phyloP scores from a whole-genome alignment of 2,888 invertebrate genomes.

The Serrognathus titanus region DNA sequence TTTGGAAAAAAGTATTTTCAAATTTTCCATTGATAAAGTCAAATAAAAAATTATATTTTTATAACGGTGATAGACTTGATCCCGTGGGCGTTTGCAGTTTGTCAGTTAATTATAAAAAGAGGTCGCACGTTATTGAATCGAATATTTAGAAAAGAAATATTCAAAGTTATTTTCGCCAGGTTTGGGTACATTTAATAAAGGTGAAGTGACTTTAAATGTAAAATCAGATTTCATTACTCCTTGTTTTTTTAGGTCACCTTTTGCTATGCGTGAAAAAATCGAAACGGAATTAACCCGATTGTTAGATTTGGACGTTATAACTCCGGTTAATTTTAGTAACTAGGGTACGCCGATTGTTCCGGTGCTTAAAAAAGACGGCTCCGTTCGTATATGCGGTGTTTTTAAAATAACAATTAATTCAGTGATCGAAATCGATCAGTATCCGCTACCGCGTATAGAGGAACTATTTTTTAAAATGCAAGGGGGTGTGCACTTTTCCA shows the following conservation, averaged over 20 bases:
- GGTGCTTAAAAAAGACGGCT: conserved; percentile 22
- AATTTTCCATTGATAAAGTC: not conserved
- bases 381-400: conserved; percentile 27
- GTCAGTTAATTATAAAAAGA: not conserved
- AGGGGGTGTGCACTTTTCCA: conserved; percentile 23
- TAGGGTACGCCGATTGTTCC: conserved; percentile 27
- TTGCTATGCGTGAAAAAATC: conserved; percentile 2
- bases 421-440: conserved; percentile 22
- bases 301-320: conserved; percentile 3
- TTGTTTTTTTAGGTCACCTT: not conserved
- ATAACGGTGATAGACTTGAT: not conserved
- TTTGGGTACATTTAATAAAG: not conserved
- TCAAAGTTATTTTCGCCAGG: not conserved
- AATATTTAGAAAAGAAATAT: not conserved
- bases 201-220: not conserved
- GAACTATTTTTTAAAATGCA: conserved; percentile 28
- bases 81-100: not conserved
- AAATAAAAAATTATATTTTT: not conserved
- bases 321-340: conserved; percentile 8
- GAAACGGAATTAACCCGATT: conserved; percentile 8
- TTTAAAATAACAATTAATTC: conserved; percentile 28
- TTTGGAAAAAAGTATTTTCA: not conserved
- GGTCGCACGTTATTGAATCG: not conserved
- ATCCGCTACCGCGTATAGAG: conserved; percentile 29
- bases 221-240: not conserved